Percentiles rank a stretch among this genome's conserved stretches.
Conservation (phyloP, 2,113 vertebrate genomes). For the Megalops atlanticus region DNA sequence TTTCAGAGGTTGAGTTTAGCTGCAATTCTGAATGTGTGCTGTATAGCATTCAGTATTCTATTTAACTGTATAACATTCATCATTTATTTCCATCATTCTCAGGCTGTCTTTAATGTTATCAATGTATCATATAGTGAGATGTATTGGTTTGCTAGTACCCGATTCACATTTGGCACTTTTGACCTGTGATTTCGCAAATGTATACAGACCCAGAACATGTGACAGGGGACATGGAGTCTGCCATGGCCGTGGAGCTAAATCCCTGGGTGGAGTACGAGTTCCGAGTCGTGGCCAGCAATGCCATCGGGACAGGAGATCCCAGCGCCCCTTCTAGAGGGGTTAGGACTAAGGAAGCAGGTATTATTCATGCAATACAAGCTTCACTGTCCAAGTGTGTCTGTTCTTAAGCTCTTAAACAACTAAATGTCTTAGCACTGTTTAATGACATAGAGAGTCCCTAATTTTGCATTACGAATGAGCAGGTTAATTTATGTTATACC, state of each 20-base stretch:
- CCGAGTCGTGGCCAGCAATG: conserved; percentile 91
- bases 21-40: too few species aligned
- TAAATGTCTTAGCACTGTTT: background rate
- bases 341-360: conserved; percentile 93
- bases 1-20: too few species aligned
- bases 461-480: background rate
- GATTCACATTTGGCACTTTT: background rate
- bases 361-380: conserved; percentile 6
- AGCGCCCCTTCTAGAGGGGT: conserved; percentile 84
- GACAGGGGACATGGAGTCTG: conserved; percentile 93
- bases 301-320: conserved; percentile 92
- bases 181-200: background rate
- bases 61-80: background rate
- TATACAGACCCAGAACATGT: conserved; percentile 86
- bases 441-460: background rate
- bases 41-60: too few species aligned
- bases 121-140: too few species aligned
- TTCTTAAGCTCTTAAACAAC: background rate
- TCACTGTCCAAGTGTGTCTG: background rate
- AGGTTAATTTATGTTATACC: background rate
- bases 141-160: too few species aligned
- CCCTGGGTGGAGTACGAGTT: conserved; percentile 99
- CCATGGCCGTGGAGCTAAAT: conserved; percentile 89
- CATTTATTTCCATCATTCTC: background rate
- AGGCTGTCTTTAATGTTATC: too few species aligned